These are phyloP conservation scores for Protobothrops mucrosquamatus DNA, from an alignment of 2,113 vertebrate species.

Conservation along the genomic window DNA sequence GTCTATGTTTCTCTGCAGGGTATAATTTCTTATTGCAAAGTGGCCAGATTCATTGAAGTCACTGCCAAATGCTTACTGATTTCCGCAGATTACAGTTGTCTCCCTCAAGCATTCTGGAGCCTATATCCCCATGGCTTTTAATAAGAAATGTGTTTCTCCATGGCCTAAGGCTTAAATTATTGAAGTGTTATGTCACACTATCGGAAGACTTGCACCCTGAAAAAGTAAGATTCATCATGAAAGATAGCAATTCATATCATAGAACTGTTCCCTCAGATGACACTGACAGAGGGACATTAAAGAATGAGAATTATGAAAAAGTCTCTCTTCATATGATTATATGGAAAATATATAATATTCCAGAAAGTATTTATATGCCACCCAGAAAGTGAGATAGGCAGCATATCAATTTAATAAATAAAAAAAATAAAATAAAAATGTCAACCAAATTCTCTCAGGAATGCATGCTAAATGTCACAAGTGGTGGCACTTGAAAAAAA, in stretches of 20 bases:
- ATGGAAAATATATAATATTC: background rate
- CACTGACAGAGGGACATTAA: background rate
- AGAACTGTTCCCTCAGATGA: background rate
- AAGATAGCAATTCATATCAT: background rate
- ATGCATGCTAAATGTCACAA: background rate
- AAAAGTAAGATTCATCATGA: background rate
- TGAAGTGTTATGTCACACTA: slow-evolving; percentile 13
- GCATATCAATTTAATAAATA: background rate
- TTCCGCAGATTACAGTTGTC: slow-evolving; percentile 23
- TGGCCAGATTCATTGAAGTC: slow-evolving; percentile 30
- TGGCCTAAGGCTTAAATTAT: slow-evolving; percentile 9
- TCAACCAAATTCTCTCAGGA: background rate
- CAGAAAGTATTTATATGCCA: background rate
- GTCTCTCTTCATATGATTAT: background rate
- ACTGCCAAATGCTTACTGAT: slow-evolving; percentile 26
- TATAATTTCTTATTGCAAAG: slow-evolving; percentile 6
- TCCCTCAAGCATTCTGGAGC: slow-evolving; percentile 4
- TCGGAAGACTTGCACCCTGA: background rate
- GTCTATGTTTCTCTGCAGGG: slow-evolving; percentile 17
- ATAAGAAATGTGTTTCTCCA: background rate
- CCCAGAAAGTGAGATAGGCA: background rate
- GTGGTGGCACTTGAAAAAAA: too few species aligned
- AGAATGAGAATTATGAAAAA: background rate
- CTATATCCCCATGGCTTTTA: slow-evolving; percentile 5
- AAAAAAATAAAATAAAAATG: background rate